A percentile compares a stretch with the other conserved stretches of the same genome.
Conservation (phyloP, 2,888 invertebrate genomes). For the Argyra leucocephala region DNA sequence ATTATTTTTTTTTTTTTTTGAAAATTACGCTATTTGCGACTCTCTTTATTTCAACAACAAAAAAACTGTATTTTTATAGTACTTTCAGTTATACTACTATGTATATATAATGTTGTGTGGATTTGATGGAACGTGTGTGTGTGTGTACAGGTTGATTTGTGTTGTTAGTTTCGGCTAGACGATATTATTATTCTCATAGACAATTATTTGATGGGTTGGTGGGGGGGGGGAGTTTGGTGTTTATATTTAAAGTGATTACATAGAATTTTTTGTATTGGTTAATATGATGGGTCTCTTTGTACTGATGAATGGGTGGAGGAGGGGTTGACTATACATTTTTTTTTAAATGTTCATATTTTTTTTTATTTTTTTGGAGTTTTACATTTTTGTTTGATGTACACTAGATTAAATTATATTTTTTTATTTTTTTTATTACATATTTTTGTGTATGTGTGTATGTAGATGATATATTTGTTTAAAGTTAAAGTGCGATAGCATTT, state of each 20-base stretch:
- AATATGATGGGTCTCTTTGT: not conserved
- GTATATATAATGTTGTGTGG: too few relatives aligned
- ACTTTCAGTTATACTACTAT: too few relatives aligned
- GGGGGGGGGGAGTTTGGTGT: too few relatives aligned
- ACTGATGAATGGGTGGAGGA: too few relatives aligned
- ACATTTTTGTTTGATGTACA: not conserved
- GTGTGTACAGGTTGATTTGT: not conserved
- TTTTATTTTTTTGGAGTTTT: not conserved
- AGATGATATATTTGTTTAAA: not conserved
- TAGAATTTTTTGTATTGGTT: not conserved
- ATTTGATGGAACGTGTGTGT: too few relatives aligned
- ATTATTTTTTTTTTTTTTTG: not conserved
- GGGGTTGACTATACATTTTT: too few relatives aligned
- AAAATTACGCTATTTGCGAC: not conserved
- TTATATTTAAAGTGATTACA: slow-evolving; percentile 2
- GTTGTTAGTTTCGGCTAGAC: slow-evolving; percentile 8
- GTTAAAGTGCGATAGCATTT: slow-evolving; percentile 8
- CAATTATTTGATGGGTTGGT: slow-evolving; percentile 5
- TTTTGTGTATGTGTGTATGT: not conserved
- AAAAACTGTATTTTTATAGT: not conserved
- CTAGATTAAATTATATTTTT: not conserved
- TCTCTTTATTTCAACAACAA: not conserved
- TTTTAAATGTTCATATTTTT: too few relatives aligned
- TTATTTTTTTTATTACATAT: not conserved
- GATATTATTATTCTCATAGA: slow-evolving; percentile 5